Evolutionary conservation across 2,797 vertebrate species (phyloP).

Genomic region (Argya squamiceps): DNA sequence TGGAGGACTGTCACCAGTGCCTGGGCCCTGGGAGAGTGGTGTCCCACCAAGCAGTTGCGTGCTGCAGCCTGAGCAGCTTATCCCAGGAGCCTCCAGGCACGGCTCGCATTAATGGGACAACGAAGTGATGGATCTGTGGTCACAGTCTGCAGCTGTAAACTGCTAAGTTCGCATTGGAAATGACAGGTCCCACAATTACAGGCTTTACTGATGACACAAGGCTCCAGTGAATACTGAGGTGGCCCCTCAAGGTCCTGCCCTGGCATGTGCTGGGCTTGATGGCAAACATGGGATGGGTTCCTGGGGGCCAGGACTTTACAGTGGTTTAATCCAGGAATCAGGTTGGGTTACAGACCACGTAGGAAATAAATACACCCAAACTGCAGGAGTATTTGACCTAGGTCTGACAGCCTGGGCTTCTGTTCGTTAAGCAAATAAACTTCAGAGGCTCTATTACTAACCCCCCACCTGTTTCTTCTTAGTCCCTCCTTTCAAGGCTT

Average conservation of each 20-base stretch:
- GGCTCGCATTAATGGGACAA: neutral
- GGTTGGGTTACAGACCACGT: slow-evolving; percentile 19
- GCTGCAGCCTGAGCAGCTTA: neutral
- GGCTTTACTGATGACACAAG: slow-evolving; percentile 4
- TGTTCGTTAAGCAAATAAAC: slow-evolving; percentile 15
- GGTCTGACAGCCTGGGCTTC: slow-evolving; percentile 28
- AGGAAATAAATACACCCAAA: slow-evolving; percentile 50
- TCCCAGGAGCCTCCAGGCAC: neutral
- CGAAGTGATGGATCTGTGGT: neutral
- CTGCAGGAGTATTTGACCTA: slow-evolving; percentile 47
- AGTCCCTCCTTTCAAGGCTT: slow-evolving; percentile 42
- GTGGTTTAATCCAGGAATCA: slow-evolving; percentile 36
- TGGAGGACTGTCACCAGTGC: neutral
- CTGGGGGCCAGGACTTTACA: neutral
- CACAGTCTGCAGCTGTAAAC: neutral
- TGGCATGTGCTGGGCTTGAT: neutral
- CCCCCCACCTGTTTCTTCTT: slow-evolving; percentile 40
- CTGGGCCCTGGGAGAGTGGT: neutral
- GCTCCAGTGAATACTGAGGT: neutral
- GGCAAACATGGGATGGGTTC: neutral
- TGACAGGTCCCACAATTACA: neutral
- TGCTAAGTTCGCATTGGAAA: neutral
- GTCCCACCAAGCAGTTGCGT: neutral
- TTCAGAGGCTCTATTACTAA: neutral
- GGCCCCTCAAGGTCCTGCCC: slow-evolving; percentile 28